Conservation (phyloP, 2,888 invertebrate genomes). For the Syrista parreyssii region DNA sequence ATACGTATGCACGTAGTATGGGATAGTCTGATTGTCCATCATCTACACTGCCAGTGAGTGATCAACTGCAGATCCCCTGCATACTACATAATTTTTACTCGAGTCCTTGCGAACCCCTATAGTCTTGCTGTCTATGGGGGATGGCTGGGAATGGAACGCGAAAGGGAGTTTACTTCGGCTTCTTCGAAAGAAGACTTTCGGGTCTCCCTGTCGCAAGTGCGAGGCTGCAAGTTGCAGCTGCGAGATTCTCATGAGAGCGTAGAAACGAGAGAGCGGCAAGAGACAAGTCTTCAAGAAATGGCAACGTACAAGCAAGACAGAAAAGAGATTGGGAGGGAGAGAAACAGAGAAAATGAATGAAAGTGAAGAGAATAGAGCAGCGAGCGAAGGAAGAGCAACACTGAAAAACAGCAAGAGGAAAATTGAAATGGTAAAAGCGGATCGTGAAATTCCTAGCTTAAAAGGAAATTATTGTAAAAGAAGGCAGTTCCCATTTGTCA, state of each 20-base stretch:
- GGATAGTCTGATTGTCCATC: no score
- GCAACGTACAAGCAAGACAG: neutral
- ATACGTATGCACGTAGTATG: no score
- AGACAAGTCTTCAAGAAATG: neutral
- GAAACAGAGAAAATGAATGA: neutral
- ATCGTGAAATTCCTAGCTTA: slow-evolving; percentile 49
- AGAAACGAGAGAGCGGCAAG: slow-evolving; percentile 34
- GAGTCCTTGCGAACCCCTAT: no score
- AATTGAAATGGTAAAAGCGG: slow-evolving; percentile 63
- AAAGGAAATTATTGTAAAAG: slow-evolving; percentile 11
- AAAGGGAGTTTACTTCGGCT: neutral
- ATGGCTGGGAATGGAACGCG: neutral
- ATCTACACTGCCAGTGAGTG: no score
- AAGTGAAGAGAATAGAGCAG: slow-evolving; percentile 39
- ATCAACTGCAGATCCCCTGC: no score
- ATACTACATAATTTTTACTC: no score
- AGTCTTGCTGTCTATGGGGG: no score
- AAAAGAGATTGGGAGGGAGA: neutral
- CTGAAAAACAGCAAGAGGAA: slow-evolving; percentile 19
- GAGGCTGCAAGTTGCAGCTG: slow-evolving; percentile 43
- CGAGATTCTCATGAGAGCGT: slow-evolving; percentile 51
- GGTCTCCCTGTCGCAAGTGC: neutral
- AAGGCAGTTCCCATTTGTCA: neutral
- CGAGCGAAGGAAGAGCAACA: slow-evolving; percentile 16
- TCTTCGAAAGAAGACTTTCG: neutral